Percentiles rank a stretch among this genome's conserved stretches.
phyloP scores from a whole-genome alignment of 2,888 invertebrate species.

The Urechis unicinctus region DNA sequence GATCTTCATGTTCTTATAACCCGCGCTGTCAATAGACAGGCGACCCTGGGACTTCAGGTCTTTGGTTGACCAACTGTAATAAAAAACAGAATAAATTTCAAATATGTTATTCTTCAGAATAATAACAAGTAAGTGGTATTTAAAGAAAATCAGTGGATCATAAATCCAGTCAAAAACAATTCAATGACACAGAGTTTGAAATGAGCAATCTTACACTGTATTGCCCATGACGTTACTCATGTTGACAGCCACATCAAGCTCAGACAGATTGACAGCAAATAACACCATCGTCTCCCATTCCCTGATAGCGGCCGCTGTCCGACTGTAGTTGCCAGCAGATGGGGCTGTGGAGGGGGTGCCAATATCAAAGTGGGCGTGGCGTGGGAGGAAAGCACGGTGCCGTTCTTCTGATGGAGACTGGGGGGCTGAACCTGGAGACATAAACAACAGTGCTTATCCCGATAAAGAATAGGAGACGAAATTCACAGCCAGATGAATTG shows the following conservation, averaged over 20 bases:
- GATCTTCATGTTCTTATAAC: conserved; percentile 86
- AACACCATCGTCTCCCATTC: conserved; percentile 90
- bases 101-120: too few relatives aligned
- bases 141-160: too few relatives aligned
- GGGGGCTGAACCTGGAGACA: conserved; percentile 18
- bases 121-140: too few relatives aligned
- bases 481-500: too few relatives aligned
- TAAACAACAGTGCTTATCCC: too few relatives aligned
- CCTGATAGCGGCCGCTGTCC: conserved; percentile 5
- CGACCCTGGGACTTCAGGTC: conserved; percentile 88
- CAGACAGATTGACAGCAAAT: conserved; percentile 92
- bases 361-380: not conserved
- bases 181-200: too few relatives aligned
- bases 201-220: conserved; percentile 76
- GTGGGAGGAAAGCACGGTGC: not conserved
- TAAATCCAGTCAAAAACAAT: too few relatives aligned
- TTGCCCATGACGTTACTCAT: conserved; percentile 99
- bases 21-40: conserved; percentile 86
- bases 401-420: conserved; percentile 26
- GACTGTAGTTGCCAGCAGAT: not conserved
- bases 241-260: conserved; percentile 95
- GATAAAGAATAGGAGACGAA: too few relatives aligned
- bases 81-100: too few relatives aligned
- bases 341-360: conserved; percentile 1
- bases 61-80: conserved; percentile 75